phyloP scores from a whole-genome alignment of 2,888 invertebrate species.

The Sminthurides aquaticus region DNA sequence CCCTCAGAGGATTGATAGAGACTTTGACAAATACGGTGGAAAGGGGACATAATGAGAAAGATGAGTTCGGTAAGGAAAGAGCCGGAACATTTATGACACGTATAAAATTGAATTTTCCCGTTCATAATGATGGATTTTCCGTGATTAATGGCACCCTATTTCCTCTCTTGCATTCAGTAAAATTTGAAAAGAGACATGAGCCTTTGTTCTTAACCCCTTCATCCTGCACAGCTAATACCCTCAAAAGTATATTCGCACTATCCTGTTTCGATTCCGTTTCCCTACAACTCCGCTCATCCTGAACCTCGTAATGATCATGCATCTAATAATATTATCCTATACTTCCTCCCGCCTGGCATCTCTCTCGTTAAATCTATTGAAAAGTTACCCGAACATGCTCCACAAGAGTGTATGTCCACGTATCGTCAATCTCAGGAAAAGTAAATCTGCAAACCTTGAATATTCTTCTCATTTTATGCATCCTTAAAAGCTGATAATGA shows the following conservation, averaged over 20 bases:
- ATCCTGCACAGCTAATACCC: too few species aligned
- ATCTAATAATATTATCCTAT: background rate
- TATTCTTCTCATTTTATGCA: background rate
- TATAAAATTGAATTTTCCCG: constrained; percentile 23
- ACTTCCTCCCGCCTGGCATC: background rate
- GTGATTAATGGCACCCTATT: constrained; percentile 20
- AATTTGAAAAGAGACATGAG: background rate
- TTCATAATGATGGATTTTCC: constrained; percentile 21
- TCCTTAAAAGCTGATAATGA: background rate
- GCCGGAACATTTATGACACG: constrained; percentile 21
- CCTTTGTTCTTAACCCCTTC: background rate
- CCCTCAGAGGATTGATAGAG: too few species aligned
- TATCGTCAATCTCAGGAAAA: background rate
- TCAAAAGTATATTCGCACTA: background rate
- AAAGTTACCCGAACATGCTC: too few species aligned
- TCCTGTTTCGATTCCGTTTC: too few species aligned
- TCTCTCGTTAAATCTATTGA: background rate
- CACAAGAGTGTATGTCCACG: too few species aligned
- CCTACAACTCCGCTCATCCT: too few species aligned
- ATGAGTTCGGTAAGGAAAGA: constrained; percentile 2
- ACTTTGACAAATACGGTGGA: too few species aligned
- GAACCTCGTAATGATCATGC: too few species aligned
- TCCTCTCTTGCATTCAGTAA: background rate
- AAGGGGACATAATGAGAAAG: too few species aligned
- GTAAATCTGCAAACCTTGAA: background rate